phyloP scores from a whole-genome alignment of 2,113 vertebrate species.

The Pterocles burchelli region DNA sequence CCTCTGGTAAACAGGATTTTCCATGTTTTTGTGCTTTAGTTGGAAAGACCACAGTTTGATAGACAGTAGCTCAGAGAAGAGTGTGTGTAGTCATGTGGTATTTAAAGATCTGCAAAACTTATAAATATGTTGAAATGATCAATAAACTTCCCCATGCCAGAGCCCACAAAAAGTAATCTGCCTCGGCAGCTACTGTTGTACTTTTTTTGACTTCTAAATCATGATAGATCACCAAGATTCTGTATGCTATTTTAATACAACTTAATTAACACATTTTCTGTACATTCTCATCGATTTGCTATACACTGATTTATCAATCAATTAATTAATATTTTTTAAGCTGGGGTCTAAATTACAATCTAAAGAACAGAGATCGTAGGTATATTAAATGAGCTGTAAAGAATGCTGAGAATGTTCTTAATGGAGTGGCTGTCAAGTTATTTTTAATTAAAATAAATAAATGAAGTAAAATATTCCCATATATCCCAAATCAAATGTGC shows the following conservation, averaged over 20 bases:
- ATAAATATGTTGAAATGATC: not conserved
- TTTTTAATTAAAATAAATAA: conserved; percentile 35
- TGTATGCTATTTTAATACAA: not conserved
- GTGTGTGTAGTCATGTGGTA: not conserved
- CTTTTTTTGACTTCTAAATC: not conserved
- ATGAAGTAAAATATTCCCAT: not conserved
- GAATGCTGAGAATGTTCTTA: not conserved
- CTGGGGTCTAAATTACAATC: not conserved
- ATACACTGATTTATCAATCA: not conserved
- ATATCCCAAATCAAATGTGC: not conserved
- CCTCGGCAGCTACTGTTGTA: not conserved
- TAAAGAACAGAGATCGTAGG: not conserved
- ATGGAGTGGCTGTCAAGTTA: not conserved
- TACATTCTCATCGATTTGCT: not conserved
- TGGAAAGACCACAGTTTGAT: not conserved
- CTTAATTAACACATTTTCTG: not conserved
- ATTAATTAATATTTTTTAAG: not conserved
- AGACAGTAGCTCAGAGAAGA: not conserved
- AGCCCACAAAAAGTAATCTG: not conserved
- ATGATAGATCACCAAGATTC: not conserved
- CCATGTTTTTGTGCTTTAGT: not conserved
- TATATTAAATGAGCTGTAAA: not conserved
- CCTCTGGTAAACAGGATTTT: not conserved
- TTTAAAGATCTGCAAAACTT: not conserved
- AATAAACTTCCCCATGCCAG: not conserved